phyloP scores from a whole-genome alignment of 1,140 invertebrate species.

The Alviniconcha marisindica region DNA sequence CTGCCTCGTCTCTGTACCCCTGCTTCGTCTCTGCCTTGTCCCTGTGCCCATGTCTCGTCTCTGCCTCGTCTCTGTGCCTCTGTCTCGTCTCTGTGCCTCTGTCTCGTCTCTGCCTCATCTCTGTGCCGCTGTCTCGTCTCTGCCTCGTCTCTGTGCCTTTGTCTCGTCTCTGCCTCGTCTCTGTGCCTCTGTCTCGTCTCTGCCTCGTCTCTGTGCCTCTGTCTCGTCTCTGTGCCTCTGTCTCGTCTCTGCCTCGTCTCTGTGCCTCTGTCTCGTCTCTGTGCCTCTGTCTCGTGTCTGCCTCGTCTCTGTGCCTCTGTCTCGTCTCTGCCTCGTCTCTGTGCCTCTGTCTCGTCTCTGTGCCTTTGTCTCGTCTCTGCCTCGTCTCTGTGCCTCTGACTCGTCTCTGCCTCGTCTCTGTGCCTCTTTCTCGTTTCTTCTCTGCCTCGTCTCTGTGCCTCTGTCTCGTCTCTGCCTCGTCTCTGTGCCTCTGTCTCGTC shows the following conservation, averaged over 20 bases:
- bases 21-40: too few species aligned
- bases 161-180: not conserved
- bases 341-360: not conserved
- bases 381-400: not conserved
- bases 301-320: not conserved
- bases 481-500: not conserved
- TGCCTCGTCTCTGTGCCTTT: too few species aligned
- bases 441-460: too few species aligned
- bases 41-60: too few species aligned
- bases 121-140: too few species aligned
- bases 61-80: too few species aligned
- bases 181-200: not conserved
- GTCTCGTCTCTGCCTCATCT: too few species aligned
- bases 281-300: not conserved
- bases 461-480: not conserved
- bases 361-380: not conserved
- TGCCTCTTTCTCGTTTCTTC: not conserved
- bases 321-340: not conserved
- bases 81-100: too few species aligned
- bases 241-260: too few species aligned
- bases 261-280: not conserved
- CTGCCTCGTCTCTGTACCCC: too few species aligned
- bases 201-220: not conserved
- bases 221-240: not conserved
- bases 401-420: not conserved